Evolutionary conservation across 2,888 invertebrate species (phyloP), one percentile per base, ranked within the genome.

Genomic region (Nipponacmea schrenckii): DNA sequence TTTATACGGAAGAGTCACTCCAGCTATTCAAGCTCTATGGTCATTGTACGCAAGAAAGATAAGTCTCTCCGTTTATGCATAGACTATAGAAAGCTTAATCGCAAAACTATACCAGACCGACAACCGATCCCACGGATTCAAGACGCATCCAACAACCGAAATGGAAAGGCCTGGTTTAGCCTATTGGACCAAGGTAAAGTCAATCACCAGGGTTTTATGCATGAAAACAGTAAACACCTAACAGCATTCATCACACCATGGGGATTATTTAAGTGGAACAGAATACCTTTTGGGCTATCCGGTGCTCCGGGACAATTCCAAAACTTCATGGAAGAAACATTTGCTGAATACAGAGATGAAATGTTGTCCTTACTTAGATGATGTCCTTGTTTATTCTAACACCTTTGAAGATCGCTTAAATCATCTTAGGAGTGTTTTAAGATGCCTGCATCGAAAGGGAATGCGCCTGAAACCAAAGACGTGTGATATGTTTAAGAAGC

Each of bases 381-480:
- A 76, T 46, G 66, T 76, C 8, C 69, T 76, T 12, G 68, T 73
- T 1, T 69, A 46, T 24, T 48, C 70, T 12, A 46, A 69, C 15
- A 31, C 68, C 12, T 67, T 78, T 39, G 69, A 70, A 0, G 62
- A 74, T 20, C 64, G 48, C 15, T 31, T 74, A 0, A 14, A 62
- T 24, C 20, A 73, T 44, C 45, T 77, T 4, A 62, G 68, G 20
- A 39, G 31, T 27, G 72, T 74, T 3, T 27, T 76, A 4, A 44
- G 48, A 39, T 2, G 67, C 1, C 24, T 76, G 20, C n/a, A 14
- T 44, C 15, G 48, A 5, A 76, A 75, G 62, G 75, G 77, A 12
- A 72, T 79, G 14, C 78, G 77, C 50, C 50, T 78, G 0, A 74
- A 77, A 63, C 75, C 75, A 12, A 17, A n/a, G 3, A 79, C 76